phyloP scores from a whole-genome alignment of 2,888 invertebrate genomes.

The Drosophila anomelani region DNA sequence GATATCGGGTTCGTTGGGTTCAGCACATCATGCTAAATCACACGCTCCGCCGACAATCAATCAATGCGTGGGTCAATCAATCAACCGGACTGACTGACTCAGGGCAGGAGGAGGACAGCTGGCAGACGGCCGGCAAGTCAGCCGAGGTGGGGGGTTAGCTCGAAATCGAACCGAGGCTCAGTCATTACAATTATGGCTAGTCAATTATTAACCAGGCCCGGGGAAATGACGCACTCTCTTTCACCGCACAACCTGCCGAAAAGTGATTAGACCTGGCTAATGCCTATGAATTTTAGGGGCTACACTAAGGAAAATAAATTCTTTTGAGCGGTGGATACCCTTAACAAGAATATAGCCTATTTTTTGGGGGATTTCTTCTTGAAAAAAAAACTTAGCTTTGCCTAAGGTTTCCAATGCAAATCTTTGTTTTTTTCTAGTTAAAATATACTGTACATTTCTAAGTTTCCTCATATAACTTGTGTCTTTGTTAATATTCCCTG shows the following conservation, averaged over 20 bases:
- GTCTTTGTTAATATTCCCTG: background rate
- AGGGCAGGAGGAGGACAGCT: background rate
- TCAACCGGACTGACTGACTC: slow-evolving; percentile 25
- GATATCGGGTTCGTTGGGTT: background rate
- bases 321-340: background rate
- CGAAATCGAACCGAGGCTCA: slow-evolving; percentile 10
- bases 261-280: slow-evolving; percentile 12
- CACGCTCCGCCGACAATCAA: slow-evolving; percentile 56
- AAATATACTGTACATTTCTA: no score
- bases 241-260: slow-evolving; percentile 12
- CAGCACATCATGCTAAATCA: slow-evolving; percentile 45
- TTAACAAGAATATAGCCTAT: background rate
- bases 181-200: slow-evolving; percentile 56
- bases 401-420: background rate
- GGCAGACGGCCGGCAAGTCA: slow-evolving; percentile 19
- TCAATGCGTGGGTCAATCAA: slow-evolving; percentile 59
- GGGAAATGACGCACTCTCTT: slow-evolving; percentile 48
- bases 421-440: background rate
- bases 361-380: background rate
- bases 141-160: background rate
- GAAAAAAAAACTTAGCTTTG: background rate
- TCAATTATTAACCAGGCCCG: slow-evolving; percentile 61
- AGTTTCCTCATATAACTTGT: slow-evolving; percentile 19
- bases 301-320: slow-evolving; percentile 4
- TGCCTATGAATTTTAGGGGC: background rate